Percentiles rank a stretch among this genome's conserved stretches.
Evolutionary conservation across 2,888 invertebrate species (phyloP).

Genomic region (Galeruca laticollis): DNA sequence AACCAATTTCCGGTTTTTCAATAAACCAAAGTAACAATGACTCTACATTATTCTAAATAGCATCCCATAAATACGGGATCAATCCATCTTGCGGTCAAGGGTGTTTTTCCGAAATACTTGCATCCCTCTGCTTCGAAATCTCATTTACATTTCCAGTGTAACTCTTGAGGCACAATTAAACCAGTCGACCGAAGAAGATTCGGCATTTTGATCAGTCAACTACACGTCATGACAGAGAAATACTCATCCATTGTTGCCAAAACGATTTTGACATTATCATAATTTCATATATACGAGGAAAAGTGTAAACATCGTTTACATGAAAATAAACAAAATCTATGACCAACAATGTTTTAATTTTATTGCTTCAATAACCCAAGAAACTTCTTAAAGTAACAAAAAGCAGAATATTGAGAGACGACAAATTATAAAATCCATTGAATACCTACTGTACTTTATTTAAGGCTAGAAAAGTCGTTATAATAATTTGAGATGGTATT

Average conservation of each 20-base stretch:
- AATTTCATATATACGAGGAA: too few species aligned
- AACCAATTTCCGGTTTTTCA: conserved; percentile 52
- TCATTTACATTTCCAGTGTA: conserved; percentile 58
- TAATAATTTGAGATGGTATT: too few species aligned
- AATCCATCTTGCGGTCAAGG: conserved; percentile 61
- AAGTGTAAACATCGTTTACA: too few species aligned
- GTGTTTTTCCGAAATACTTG: conserved; percentile 48
- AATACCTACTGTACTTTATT: too few species aligned
- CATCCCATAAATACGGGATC: conserved; percentile 57
- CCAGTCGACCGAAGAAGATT: conserved; percentile 56
- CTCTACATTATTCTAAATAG: conserved; percentile 60
- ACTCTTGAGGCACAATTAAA: conserved; percentile 58
- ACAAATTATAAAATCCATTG: too few species aligned
- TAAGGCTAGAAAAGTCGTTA: too few species aligned
- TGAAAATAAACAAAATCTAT: neutral
- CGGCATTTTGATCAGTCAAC: conserved; percentile 53
- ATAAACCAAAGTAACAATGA: conserved; percentile 59
- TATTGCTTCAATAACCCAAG: neutral
- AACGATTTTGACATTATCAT: neutral
- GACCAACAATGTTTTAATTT: neutral
- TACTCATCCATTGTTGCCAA: conserved; percentile 23
- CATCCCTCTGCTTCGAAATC: conserved; percentile 50
- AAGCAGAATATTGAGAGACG: too few species aligned
- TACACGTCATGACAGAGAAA: conserved; percentile 47
- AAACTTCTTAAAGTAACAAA: neutral